Conservation (phyloP, 30 jellyfish, hydroid and myxozoan species). For the Nemopilema nomurai region DNA sequence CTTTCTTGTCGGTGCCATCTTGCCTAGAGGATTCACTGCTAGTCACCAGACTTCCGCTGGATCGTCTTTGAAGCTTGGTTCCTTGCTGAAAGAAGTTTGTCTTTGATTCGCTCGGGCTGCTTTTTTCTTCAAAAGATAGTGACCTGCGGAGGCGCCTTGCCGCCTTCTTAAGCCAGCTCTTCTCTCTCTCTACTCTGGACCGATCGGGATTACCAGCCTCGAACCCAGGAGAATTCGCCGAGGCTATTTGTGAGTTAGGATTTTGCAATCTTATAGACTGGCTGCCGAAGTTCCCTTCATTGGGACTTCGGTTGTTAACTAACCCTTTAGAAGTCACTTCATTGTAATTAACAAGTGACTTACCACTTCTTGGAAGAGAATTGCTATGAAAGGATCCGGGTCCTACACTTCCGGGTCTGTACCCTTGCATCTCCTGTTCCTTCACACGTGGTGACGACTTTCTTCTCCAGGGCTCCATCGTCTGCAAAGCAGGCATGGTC, state of each 20-base stretch:
- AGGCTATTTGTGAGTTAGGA: background rate
- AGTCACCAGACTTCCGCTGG: conserved; percentile 19
- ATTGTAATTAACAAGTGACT: background rate
- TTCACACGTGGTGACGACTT: background rate
- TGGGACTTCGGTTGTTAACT: background rate
- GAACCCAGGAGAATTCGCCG: background rate
- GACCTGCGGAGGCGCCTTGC: conserved; percentile 54
- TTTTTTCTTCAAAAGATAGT: conserved; percentile 44
- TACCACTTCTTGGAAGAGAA: background rate
- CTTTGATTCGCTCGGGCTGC: background rate
- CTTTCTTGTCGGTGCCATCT: conserved; percentile 17
- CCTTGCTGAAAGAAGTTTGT: background rate
- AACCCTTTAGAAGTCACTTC: background rate
- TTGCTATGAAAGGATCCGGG: background rate
- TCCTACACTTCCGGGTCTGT: too few species aligned
- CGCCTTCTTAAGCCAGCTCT: conserved; percentile 44
- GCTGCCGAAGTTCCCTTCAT: background rate
- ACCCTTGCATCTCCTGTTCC: background rate
- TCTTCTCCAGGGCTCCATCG: background rate
- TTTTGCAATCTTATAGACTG: background rate
- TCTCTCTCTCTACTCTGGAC: conserved; percentile 25
- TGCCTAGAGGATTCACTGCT: background rate
- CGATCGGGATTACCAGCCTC: background rate
- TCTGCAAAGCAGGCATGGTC: conserved; percentile 31
- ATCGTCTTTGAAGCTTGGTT: background rate